phyloP scores from a whole-genome alignment of 2,113 vertebrate genomes.

The Gobius niger region DNA sequence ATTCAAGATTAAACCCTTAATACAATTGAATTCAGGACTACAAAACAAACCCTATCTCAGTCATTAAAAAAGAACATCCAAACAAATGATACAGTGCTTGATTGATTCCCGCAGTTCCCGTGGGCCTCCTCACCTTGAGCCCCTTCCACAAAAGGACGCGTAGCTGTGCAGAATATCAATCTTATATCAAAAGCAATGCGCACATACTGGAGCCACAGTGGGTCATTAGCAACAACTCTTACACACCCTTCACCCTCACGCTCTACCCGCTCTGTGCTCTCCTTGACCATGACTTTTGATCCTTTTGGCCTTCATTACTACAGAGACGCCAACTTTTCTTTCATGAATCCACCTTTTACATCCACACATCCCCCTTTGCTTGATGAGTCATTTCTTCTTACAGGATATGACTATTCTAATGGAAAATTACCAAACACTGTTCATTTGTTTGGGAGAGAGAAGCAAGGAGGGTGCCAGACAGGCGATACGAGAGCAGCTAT shows the following conservation, averaged over 20 bases:
- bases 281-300: not conserved
- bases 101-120: conserved; percentile 4
- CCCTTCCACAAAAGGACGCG: conserved; percentile 13
- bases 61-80: not conserved
- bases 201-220: not conserved
- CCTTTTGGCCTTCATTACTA: not conserved
- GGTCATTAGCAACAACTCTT: not conserved
- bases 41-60: not conserved
- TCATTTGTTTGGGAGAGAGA: not conserved
- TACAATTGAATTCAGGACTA: not conserved
- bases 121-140: conserved; percentile 31
- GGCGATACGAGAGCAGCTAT: not conserved
- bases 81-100: conserved; percentile 7
- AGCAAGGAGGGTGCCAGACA: not conserved
- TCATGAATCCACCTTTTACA: not conserved
- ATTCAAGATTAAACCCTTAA: conserved; percentile 4
- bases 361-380: not conserved
- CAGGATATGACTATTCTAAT: not conserved
- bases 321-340: not conserved
- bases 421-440: not conserved
- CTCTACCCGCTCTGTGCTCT: not conserved
- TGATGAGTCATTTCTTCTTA: not conserved
- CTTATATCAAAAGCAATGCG: conserved; percentile 7
- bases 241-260: not conserved
- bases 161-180: conserved; percentile 22